Evolutionary conservation across 2,113 vertebrate genomes (phyloP), one percentile per base, ranked within the genome.

Genomic region (Scomber japonicus): DNA sequence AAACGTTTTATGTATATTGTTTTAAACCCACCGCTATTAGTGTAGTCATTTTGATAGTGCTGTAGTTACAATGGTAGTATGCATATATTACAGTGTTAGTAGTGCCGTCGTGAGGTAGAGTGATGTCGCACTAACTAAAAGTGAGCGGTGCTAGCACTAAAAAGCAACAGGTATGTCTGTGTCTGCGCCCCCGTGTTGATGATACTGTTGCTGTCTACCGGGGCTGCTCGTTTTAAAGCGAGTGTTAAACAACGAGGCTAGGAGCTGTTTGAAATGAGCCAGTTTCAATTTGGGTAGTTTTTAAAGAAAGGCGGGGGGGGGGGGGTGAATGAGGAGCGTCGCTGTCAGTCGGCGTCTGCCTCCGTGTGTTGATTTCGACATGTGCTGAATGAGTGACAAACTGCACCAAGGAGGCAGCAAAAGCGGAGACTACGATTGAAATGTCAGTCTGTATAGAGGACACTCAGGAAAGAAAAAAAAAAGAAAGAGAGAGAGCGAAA

Each of bases 151-250:
- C 24, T 70, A 15, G 68, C 67, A 63, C 35, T 45, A 0, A 57
- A 27, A 54, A 81, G 83, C 90, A 91, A 91, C 85, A 89, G 90
- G 90, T 86, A 17, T 16, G 62, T 19, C 35, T 17, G 62, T 16
- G 62, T 19, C 35, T 17, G 62, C 9, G 69, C 3, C 50, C 45
- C 40, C 31, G 65, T 54, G 51, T 60, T 24, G 11, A 16, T 4
- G 45, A 57, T 53, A 24, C 15, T 14, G 0, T 27, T 4, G 4
- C 16, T 11, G 13, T 21, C 11, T 2, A 1, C n/a, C 45, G 4
- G 15, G 0, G 1, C n/a, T 15, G 2, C 11, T 0, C 0, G 2
- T 6, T 0, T 27, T 2, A 9, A 5, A 11, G 56, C 35, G 5
- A n/a, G 35, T 14, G 0, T n/a, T 11, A 24, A 51, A 2, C 21